A percentile compares a stretch with the other conserved stretches of the same genome.
Conservation (phyloP, 1,140 invertebrate species). For the Drosophila littoralis region DNA sequence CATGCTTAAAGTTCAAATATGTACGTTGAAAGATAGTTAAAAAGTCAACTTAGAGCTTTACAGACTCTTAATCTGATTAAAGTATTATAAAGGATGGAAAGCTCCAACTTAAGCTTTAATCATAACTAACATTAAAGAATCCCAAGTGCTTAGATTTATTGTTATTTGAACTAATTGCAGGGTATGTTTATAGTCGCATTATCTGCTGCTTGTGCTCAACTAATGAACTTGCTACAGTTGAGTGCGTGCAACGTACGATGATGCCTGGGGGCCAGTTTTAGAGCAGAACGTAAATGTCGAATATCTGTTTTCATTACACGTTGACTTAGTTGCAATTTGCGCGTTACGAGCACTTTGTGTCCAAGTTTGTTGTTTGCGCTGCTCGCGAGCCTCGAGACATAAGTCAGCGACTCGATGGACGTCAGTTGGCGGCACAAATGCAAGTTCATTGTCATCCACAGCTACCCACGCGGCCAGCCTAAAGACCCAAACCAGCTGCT, state of each 20-base stretch:
- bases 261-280: conserved; percentile 40
- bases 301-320: conserved; percentile 44
- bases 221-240: conserved; percentile 68
- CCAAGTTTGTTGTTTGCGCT: conserved; percentile 23
- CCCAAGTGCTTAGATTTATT: background rate
- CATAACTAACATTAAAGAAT: too few species aligned
- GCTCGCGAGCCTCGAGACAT: conserved; percentile 36
- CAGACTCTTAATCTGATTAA: too few species aligned
- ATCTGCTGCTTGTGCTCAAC: background rate
- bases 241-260: conserved; percentile 48
- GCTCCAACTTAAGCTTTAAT: too few species aligned
- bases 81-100: too few species aligned
- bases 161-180: conserved; percentile 1
- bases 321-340: conserved; percentile 25
- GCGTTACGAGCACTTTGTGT: conserved; percentile 24
- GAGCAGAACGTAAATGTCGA: conserved; percentile 17
- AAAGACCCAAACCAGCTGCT: conserved; percentile 15
- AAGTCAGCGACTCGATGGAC: conserved; percentile 36
- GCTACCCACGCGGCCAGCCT: conserved; percentile 18
- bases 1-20: too few species aligned
- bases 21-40: too few species aligned
- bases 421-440: conserved; percentile 9
- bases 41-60: too few species aligned
- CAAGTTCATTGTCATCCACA: conserved; percentile 71
- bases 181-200: conserved; percentile 17